A percentile compares a stretch with the other conserved stretches of the same genome.
Conservation (phyloP, 2,113 vertebrate genomes). For the Numenius arquata region DNA sequence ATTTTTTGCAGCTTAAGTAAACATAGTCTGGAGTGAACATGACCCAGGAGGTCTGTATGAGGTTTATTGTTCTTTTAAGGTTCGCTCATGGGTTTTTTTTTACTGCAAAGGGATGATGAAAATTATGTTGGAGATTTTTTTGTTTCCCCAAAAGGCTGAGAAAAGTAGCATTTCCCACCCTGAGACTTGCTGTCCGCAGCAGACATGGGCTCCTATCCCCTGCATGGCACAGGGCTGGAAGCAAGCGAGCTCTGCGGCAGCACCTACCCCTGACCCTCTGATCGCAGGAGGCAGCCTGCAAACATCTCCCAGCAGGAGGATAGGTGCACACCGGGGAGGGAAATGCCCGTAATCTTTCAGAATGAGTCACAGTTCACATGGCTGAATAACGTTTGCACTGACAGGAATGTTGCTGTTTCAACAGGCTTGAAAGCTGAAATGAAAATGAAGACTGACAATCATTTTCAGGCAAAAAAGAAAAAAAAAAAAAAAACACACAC, state of each 20-base stretch:
- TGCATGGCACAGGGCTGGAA: not conserved
- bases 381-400: not conserved
- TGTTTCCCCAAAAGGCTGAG: not conserved
- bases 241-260: not conserved
- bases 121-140: not conserved
- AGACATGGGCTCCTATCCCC: not conserved
- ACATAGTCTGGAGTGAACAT: not conserved
- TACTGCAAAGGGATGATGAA: not conserved
- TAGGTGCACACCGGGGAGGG: not conserved
- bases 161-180: not conserved
- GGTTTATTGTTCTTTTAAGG: not conserved
- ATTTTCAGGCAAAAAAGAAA: not conserved
- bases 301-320: not conserved
- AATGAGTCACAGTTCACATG: conserved; percentile 11
- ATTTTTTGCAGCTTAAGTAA: conserved; percentile 32
- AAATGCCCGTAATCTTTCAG: conserved; percentile 1
- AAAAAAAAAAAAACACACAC: not conserved
- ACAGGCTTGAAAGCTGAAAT: conserved; percentile 31
- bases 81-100: not conserved
- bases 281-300: not conserved
- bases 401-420: conserved; percentile 23
- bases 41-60: not conserved
- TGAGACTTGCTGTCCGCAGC: not conserved
- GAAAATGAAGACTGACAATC: conserved; percentile 54
- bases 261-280: not conserved